Evolutionary conservation across 2,888 invertebrate genomes (phyloP), one percentile per base, ranked within the genome.

Genomic region (Adelognathus sp.): DNA sequence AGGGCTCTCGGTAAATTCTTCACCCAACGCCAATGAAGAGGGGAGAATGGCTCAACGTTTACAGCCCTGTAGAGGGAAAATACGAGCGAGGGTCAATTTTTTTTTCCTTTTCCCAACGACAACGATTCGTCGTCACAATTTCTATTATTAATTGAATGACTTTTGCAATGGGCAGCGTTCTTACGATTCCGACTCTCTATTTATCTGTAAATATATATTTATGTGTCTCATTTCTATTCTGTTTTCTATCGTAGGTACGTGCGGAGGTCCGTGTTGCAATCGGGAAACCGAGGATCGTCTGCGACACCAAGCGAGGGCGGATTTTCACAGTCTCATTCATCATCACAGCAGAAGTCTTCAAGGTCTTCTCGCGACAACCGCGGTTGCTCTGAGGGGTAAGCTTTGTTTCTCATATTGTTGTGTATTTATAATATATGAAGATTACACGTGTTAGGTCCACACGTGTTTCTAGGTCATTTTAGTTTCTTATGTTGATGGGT

Each of bases 361-460:
- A 83, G 96, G 96, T 83, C 93, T 96, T 76, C 93, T 97, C 83
- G 94, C 95, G 81, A 94, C 95, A 61, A 96, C 96, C 33, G 94
- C 95, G 83, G 93, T 94, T 86, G 94, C 95, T 76, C 93, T 97
- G 86, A 95, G 95, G 94, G 95, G 97, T 97, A 92, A 94, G 94
- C 92, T 63, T 66, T 44, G n/a, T 29, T 29, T 11, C 63, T 7
- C 14, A 39, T 24, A 36, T 21, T 36, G 0, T 14, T 9, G 29
- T 1, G 31, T 7, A 9, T 24, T 36, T 33, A 27, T n/a, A 39
- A 14, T 52, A n/a, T n/a, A n/a, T n/a, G n/a, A n/a, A n/a, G n/a
- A n/a, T n/a, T n/a, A n/a, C n/a, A n/a, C n/a, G n/a, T n/a, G n/a
- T n/a, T n/a, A n/a, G n/a, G n/a, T n/a, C n/a, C n/a, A n/a, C n/a